Conservation (phyloP, 30 jellyfish, hydroid and myxozoan species). For the Cassiopea xamachana region DNA sequence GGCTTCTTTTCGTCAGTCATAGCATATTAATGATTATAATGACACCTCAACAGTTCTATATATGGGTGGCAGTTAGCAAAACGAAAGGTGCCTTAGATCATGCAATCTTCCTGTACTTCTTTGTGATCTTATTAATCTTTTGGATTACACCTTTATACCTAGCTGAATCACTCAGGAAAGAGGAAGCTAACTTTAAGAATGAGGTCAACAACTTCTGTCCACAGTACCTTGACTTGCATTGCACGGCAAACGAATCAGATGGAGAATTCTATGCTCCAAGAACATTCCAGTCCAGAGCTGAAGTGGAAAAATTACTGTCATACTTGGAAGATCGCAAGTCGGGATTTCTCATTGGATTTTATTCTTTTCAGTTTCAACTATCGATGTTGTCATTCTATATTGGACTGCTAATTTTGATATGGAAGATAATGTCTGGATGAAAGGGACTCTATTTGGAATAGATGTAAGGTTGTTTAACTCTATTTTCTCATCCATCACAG, state of each 20-base stretch:
- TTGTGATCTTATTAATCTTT: not conserved
- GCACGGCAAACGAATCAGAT: not conserved
- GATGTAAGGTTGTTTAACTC: too few species aligned
- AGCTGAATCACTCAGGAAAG: slow-evolving; percentile 39
- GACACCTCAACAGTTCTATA: slow-evolving; percentile 22
- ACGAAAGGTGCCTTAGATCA: not conserved
- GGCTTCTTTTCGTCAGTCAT: slow-evolving; percentile 15
- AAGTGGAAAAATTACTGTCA: slow-evolving; percentile 41
- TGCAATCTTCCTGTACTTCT: not conserved
- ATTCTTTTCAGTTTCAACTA: slow-evolving; percentile 37
- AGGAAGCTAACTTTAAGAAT: slow-evolving; percentile 13
- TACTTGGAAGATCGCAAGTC: slow-evolving; percentile 51
- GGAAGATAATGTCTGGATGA: not conserved
- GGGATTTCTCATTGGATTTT: slow-evolving; percentile 63
- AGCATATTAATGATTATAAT: slow-evolving; percentile 20
- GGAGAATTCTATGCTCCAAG: not conserved
- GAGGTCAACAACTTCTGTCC: slow-evolving; percentile 52
- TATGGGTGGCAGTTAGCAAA: slow-evolving; percentile 10
- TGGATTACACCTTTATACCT: slow-evolving; percentile 49
- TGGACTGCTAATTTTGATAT: slow-evolving; percentile 34
- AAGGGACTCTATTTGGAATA: too few species aligned
- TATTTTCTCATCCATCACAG: too few species aligned
- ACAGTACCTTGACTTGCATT: slow-evolving; percentile 1
- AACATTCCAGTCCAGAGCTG: slow-evolving; percentile 35
- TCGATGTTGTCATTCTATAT: slow-evolving; percentile 56